Conservation (phyloP, 2,888 invertebrate genomes). For the Willowsia nigromaculata region DNA sequence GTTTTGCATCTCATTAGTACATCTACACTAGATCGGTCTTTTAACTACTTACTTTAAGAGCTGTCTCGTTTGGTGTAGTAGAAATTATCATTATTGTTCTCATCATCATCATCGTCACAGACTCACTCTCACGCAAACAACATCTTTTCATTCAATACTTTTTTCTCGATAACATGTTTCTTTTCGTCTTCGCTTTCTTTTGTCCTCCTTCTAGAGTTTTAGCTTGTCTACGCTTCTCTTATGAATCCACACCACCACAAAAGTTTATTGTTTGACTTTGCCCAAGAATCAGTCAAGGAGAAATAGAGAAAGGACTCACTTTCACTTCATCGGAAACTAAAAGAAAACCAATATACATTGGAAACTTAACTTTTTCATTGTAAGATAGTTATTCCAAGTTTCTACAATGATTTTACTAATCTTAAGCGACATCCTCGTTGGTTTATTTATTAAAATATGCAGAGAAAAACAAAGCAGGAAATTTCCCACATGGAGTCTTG, state of each 20-base stretch:
- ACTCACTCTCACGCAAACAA: not conserved
- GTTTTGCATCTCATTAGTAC: constrained; percentile 71
- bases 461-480: no score
- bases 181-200: not conserved
- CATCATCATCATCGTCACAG: not conserved
- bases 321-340: constrained; percentile 11
- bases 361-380: no score
- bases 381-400: no score
- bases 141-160: no score
- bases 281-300: not conserved
- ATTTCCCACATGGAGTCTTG: no score
- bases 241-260: not conserved
- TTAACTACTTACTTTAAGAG: not conserved
- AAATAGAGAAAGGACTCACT: not conserved
- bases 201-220: not conserved
- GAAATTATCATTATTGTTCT: not conserved
- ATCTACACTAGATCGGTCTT: not conserved
- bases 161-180: no score
- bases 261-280: not conserved
- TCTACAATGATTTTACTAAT: no score
- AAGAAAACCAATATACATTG: no score
- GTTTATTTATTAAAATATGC: no score
- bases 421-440: no score
- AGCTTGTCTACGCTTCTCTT: not conserved
- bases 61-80: not conserved